phyloP scores from a whole-genome alignment of 2,113 vertebrate species.

The Opisthocomus hoazin region DNA sequence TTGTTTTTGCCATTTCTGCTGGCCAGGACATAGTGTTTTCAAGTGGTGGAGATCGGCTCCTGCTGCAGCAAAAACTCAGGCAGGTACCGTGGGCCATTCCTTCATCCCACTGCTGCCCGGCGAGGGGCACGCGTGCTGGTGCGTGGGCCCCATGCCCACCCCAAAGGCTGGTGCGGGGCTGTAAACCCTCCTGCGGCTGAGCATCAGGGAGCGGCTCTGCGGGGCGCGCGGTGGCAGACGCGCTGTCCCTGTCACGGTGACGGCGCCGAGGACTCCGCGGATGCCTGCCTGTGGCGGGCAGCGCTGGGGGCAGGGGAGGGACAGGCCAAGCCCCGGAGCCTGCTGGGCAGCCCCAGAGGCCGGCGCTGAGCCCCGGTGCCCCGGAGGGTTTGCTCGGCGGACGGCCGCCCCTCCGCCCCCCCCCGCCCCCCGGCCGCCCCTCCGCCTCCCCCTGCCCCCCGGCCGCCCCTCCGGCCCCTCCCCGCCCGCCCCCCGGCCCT shows the following conservation, averaged over 20 bases:
- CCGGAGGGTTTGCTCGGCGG: fast-evolving
- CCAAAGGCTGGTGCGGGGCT: neutral
- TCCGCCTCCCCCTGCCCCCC: no score
- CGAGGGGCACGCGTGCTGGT: fast-evolving
- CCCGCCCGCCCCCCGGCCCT: neutral
- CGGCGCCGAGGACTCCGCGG: neutral
- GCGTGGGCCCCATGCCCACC: neutral
- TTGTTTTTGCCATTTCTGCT: slow-evolving; percentile 84
- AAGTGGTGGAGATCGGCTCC: slow-evolving; percentile 76
- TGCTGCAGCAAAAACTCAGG: slow-evolving; percentile 85
- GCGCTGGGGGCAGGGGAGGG: neutral
- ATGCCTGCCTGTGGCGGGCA: neutral
- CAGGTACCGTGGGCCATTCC: slow-evolving; percentile 72
- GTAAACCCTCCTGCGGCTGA: neutral
- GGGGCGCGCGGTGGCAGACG: fast-evolving
- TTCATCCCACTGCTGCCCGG: neutral
- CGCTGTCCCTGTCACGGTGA: neutral
- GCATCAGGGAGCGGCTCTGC: neutral
- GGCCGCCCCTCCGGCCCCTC: neutral
- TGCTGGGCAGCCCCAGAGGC: neutral
- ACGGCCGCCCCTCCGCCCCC: neutral
- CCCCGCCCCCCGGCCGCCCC: no score
- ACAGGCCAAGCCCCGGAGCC: neutral
- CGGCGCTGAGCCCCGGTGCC: neutral
- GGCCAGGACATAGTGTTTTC: slow-evolving; percentile 88